phyloP scores from a whole-genome alignment of 2,113 vertebrate genomes.

The Rhombomys opimus region DNA sequence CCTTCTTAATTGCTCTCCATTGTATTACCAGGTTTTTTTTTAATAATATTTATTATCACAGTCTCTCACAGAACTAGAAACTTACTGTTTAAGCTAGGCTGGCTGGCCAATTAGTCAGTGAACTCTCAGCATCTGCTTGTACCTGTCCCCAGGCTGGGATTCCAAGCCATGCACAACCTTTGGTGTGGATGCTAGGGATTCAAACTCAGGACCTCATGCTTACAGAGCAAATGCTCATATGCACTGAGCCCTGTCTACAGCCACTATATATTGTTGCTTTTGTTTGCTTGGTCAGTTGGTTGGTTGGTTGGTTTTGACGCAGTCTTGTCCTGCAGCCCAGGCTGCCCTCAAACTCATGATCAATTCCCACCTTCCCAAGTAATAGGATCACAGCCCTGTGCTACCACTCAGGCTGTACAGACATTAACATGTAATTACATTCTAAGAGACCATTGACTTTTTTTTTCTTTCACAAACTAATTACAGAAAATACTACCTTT shows the following conservation, averaged over 20 bases:
- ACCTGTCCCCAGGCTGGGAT: neutral
- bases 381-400: too few relatives aligned
- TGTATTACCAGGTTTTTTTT: neutral
- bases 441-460: neutral
- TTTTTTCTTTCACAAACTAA: neutral
- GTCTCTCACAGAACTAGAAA: neutral
- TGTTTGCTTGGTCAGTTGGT: neutral
- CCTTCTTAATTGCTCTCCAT: neutral
- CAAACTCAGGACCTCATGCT: neutral
- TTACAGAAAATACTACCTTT: constrained; percentile 40
- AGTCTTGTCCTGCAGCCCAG: neutral
- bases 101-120: neutral
- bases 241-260: neutral
- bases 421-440: neutral
- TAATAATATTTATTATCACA: too few relatives aligned
- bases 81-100: neutral
- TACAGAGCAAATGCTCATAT: neutral
- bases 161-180: neutral
- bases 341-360: neutral
- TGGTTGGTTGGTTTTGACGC: neutral
- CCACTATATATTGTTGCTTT: neutral
- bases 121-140: neutral
- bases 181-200: neutral
- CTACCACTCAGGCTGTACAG: neutral
- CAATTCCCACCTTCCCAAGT: neutral